phyloP scores from a whole-genome alignment of 2,888 invertebrate species.

The Magallana nippona region DNA sequence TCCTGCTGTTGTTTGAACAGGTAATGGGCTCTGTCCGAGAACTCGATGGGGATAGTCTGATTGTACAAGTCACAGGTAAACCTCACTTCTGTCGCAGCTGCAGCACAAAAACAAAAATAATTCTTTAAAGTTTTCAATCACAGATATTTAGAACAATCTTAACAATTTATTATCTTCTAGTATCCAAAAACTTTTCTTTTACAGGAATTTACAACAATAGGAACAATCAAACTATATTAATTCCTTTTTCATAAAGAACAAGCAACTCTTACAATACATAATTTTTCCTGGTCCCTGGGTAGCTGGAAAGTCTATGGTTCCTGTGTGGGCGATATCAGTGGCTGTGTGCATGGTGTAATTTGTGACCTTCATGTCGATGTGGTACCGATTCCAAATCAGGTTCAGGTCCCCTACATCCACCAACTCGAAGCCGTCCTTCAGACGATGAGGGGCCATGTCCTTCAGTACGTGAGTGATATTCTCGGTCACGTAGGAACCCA shows the following conservation, averaged over 20 bases:
- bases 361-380: conserved; percentile 56
- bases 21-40: conserved; percentile 54
- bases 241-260: not conserved
- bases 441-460: conserved; percentile 59
- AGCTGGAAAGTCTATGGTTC: conserved; percentile 47
- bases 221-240: too few relatives aligned
- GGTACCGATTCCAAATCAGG: conserved; percentile 61
- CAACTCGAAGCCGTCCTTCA: conserved; percentile 57
- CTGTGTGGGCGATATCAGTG: conserved; percentile 51
- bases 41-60: conserved; percentile 55
- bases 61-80: conserved; percentile 61
- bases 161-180: not conserved
- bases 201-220: too few relatives aligned
- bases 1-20: conserved; percentile 60
- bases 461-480: conserved; percentile 59
- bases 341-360: conserved; percentile 58
- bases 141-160: not conserved
- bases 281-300: conserved; percentile 51
- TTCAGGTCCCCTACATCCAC: conserved; percentile 62
- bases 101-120: conserved; percentile 17
- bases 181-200: too few relatives aligned
- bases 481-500: conserved; percentile 58
- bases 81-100: conserved; percentile 62
- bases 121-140: not conserved
- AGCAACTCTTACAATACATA: conserved; percentile 57